Evolutionary conservation across 2,888 invertebrate species (phyloP).

Genomic region (Pyrocoelia pectoralis): DNA sequence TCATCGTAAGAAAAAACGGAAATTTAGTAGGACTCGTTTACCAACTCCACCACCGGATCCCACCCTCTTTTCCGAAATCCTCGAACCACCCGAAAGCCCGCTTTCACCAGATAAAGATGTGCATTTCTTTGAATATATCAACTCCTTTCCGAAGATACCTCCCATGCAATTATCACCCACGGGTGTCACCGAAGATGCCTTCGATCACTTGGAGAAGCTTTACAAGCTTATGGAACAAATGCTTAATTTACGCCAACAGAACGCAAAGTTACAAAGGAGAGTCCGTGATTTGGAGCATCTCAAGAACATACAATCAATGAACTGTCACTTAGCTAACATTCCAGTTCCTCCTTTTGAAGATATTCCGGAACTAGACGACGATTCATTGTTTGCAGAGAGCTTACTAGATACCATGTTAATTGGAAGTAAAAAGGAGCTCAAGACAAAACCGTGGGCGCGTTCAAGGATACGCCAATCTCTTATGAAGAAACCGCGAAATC

Average conservation of each 20-base stretch:
- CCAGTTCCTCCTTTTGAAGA: conserved; percentile 58
- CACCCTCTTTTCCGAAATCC: conserved; percentile 23
- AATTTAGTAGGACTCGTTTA: conserved; percentile 49
- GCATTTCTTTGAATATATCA: conserved; percentile 62
- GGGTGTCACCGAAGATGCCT: conserved; percentile 69
- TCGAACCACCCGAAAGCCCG: conserved; percentile 19
- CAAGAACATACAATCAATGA: conserved; percentile 69
- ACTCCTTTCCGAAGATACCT: conserved; percentile 52
- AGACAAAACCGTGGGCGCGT: conserved; percentile 43
- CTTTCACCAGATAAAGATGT: conserved; percentile 50
- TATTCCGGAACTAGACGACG: conserved; percentile 68
- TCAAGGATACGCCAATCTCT: conserved; percentile 60
- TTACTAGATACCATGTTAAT: conserved; percentile 71
- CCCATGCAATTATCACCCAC: conserved; percentile 62
- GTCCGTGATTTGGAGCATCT: conserved; percentile 78
- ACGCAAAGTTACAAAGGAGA: conserved; percentile 71
- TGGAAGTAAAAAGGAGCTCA: conserved; percentile 56
- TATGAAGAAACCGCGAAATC: conserved; percentile 64
- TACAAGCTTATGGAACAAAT: conserved; percentile 81
- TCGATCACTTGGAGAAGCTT: conserved; percentile 83
- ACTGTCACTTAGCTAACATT: conserved; percentile 60
- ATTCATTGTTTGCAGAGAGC: conserved; percentile 69
- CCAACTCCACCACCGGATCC: conserved; percentile 62
- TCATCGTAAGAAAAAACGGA: conserved; percentile 39
- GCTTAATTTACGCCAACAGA: conserved; percentile 75